Evolutionary conservation across 2,888 invertebrate species (phyloP).

Genomic region (Listrodromus nycthemerus): DNA sequence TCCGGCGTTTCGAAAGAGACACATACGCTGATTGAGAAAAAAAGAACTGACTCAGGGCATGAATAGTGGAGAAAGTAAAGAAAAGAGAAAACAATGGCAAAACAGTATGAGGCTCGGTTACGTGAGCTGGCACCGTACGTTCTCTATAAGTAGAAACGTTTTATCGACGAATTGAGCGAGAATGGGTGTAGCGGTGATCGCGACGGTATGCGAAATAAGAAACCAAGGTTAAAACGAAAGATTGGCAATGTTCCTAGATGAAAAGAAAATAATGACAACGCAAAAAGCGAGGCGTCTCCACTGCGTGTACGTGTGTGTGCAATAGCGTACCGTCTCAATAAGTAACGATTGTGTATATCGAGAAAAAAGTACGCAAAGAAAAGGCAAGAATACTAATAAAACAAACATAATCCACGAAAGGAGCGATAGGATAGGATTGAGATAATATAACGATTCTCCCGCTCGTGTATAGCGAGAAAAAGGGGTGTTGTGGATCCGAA

Average conservation of each 20-base stretch:
- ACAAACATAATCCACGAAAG: conserved; percentile 37
- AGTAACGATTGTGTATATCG: conserved; percentile 42
- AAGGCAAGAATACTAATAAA: conserved; percentile 31
- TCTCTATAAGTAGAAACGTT: conserved; percentile 44
- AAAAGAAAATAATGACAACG: conserved; percentile 29
- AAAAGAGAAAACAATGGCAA: conserved; percentile 37
- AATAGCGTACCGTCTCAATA: conserved; percentile 37
- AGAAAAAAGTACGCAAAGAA: conserved; percentile 32
- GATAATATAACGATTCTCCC: conserved; percentile 16
- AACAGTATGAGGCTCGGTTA: conserved; percentile 44
- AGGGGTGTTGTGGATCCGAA: conserved; percentile 37
- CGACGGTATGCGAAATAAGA: conserved; percentile 70
- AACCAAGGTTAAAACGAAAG: conserved; percentile 69
- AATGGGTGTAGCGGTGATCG: conserved; percentile 73
- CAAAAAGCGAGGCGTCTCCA: conserved; percentile 47
- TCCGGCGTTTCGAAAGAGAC: conserved; percentile 33
- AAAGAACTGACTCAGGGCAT: conserved; percentile 53
- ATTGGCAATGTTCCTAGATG: conserved; percentile 71
- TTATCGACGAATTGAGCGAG: conserved; percentile 72
- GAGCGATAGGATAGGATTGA: conserved; percentile 39
- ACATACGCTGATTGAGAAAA: conserved; percentile 35
- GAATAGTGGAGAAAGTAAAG: conserved; percentile 28
- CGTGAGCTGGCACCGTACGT: conserved; percentile 31
- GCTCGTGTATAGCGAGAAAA: conserved; percentile 43
- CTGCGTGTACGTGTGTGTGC: conserved; percentile 34